Base-by-base conservation (phyloP, 2,888 invertebrate genomes). In the Habroteleia sp. region DNA sequence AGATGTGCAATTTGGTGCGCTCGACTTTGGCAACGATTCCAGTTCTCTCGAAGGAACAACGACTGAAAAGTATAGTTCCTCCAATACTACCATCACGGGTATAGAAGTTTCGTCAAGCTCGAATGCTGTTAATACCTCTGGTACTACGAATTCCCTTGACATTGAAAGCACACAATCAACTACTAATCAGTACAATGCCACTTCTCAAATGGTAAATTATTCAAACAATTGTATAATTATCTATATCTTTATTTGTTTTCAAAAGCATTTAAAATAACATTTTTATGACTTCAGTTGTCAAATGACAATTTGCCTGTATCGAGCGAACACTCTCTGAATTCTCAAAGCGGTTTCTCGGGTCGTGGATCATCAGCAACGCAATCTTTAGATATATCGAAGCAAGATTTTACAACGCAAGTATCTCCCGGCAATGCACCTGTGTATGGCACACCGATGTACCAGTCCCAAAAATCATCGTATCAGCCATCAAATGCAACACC, bases 1-100 rank as follows among this genome's bases (percentile, higher is more conserved):
- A 80, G 97, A 97, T 90, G 96, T 98, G 77, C 97, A 97, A 90
- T 98, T 98, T 89, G 97, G 97, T 23, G 96, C 94, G 1, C 90
- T 97, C 80, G 97, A 97, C 82, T 92, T 93, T 82, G 92, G 93
- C 75, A 90, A 90, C 46, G 91, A 91, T 76, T 90, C 91, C 7
- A 89, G 88, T 58, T 87, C 90, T 2, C 89, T 90, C 58, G 91
- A 90, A 58, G 87, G 88, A 33, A 86, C 88, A n/a, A 82, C 85
- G 31, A 89, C 89, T 33, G 85, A 88, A 42, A 90, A 91, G 79
- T 91, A 90, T 76, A 88, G 89, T 73, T 82, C 89, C 10, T 80
- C 88, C 17, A 89, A 84, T 71, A 81, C 87, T 16, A 80, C 86
- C 50, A 83, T 85, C 29, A 60, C 85, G n/a, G 81, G 81, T 8